A percentile compares a stretch with the other conserved stretches of the same genome.
Evolutionary conservation across 1,140 invertebrate species (phyloP).

Genomic region (Diachasmimorpha longicaudata): DNA sequence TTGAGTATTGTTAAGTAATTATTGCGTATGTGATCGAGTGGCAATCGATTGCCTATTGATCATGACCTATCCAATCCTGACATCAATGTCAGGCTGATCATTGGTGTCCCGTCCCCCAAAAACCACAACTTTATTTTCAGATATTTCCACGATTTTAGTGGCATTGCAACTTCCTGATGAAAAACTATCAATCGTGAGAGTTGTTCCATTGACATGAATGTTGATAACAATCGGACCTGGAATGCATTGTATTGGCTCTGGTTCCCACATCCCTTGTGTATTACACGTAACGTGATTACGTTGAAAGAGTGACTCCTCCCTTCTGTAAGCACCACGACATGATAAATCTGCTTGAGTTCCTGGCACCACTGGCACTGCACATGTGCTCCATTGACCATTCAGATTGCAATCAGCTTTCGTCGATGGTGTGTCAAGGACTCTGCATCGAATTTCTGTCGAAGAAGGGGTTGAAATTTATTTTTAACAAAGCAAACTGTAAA

Average conservation of each 20-base stretch:
- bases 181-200: slow-evolving; percentile 19
- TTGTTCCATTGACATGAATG: slow-evolving; percentile 41
- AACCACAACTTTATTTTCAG: slow-evolving; percentile 23
- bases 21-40: no score
- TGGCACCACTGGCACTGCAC: slow-evolving; percentile 36
- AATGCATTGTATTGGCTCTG: slow-evolving; percentile 51
- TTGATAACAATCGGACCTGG: slow-evolving; percentile 53
- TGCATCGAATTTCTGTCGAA: slow-evolving; percentile 50
- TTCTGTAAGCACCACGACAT: slow-evolving; percentile 46
- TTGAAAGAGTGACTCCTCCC: slow-evolving; percentile 32
- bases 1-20: neutral
- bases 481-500: neutral
- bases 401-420: slow-evolving; percentile 36
- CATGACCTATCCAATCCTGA: slow-evolving; percentile 26
- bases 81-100: slow-evolving; percentile 19
- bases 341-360: slow-evolving; percentile 39
- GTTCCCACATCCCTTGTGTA: slow-evolving; percentile 48
- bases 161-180: neutral
- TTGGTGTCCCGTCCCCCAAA: slow-evolving; percentile 1
- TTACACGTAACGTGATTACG: slow-evolving; percentile 43
- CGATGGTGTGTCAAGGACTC: slow-evolving; percentile 38
- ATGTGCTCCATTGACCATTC: slow-evolving; percentile 34
- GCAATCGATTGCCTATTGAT: no score
- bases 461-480: neutral
- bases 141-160: slow-evolving; percentile 24